These are phyloP conservation scores for Vanacampus margaritifer DNA, from an alignment of 2,113 vertebrate genomes.

Conservation along the genomic window DNA sequence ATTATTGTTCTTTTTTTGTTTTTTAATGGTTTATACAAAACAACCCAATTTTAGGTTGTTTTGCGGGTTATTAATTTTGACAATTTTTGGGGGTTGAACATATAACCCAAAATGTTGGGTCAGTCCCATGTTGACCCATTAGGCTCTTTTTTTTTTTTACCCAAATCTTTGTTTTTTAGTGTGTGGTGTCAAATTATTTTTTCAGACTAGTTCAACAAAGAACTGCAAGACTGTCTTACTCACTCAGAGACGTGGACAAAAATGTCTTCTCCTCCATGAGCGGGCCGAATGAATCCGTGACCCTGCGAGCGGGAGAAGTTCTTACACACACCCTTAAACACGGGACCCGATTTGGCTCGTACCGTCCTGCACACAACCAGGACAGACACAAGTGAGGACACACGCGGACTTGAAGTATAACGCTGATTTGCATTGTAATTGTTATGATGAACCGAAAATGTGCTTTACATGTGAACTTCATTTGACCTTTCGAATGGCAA, in stretches of 20 bases:
- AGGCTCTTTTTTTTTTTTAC: too few species aligned
- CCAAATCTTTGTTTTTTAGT: too few species aligned
- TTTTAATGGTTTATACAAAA: too few species aligned
- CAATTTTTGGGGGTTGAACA: too few species aligned
- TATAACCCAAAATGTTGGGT: too few species aligned
- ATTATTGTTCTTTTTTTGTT: too few species aligned
- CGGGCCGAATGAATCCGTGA: constrained; percentile 90
- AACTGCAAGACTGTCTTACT: constrained; percentile 44
- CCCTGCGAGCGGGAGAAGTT: constrained; percentile 98
- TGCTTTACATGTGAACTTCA: too few species aligned
- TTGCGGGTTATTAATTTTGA: too few species aligned
- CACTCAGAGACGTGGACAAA: constrained; percentile 98
- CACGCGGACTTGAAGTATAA: background rate
- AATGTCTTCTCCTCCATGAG: constrained; percentile 92
- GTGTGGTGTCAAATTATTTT: background rate
- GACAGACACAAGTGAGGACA: background rate
- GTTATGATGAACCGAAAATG: background rate
- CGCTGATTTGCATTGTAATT: background rate
- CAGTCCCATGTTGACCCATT: too few species aligned
- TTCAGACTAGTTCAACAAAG: background rate
- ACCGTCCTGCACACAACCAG: constrained; percentile 77
- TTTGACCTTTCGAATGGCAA: too few species aligned
- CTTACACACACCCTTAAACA: constrained; percentile 92
- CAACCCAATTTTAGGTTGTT: too few species aligned
- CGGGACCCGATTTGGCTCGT: constrained; percentile 85